These are phyloP conservation scores for Halocaridina rubra DNA, from an alignment of 2,888 invertebrate genomes.

Conservation along the genomic window DNA sequence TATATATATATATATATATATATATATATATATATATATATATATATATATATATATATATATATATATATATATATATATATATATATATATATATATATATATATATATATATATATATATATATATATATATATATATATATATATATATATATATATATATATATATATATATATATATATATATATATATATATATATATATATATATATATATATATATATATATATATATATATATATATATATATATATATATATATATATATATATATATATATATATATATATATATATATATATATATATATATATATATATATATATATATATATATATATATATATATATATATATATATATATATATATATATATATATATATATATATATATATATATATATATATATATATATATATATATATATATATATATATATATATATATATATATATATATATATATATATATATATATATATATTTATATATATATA, in stretches of 20 bases:
- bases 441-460: not conserved
- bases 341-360: not conserved
- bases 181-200: slow-evolving; percentile 18
- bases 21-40: not conserved
- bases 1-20: not conserved
- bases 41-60: not conserved
- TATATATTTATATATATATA: not conserved
- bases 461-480: not conserved
- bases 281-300: not conserved
- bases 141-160: slow-evolving; percentile 24
- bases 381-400: not conserved
- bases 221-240: slow-evolving; percentile 2
- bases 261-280: not conserved
- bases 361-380: not conserved
- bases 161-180: slow-evolving; percentile 23
- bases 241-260: not conserved
- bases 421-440: not conserved
- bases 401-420: slow-evolving; percentile 5
- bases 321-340: not conserved
- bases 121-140: slow-evolving; percentile 6
- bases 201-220: slow-evolving; percentile 17
- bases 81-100: not conserved
- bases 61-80: not conserved
- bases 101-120: not conserved
- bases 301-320: not conserved